These are phyloP conservation scores for Sardinella longiceps DNA, from an alignment of 2,797 vertebrate genomes.

Conservation along the genomic window DNA sequence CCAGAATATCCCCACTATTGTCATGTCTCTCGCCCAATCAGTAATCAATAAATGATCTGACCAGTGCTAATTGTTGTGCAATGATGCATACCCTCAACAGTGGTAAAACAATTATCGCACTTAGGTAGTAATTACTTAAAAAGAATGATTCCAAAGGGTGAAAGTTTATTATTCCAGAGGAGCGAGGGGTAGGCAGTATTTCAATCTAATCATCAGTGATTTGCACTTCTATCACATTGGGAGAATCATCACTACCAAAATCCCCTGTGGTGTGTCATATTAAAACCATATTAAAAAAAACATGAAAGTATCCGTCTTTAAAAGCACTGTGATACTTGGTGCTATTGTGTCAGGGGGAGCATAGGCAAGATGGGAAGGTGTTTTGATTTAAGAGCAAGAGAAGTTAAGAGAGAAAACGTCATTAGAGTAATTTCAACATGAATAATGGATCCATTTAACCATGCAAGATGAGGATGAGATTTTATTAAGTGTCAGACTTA, in stretches of 20 bases:
- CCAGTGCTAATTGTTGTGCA: too few relatives aligned
- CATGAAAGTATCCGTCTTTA: not conserved
- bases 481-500: constrained; percentile 8
- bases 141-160: too few relatives aligned
- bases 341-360: not conserved
- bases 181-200: not conserved
- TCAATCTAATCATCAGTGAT: not conserved
- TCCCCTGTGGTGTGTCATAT: not conserved
- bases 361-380: not conserved
- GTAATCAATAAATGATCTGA: too few relatives aligned
- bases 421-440: not conserved
- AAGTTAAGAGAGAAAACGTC: not conserved
- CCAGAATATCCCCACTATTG: too few relatives aligned
- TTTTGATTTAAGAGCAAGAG: not conserved
- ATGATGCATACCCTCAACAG: too few relatives aligned
- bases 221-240: not conserved
- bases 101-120: too few relatives aligned
- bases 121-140: not conserved
- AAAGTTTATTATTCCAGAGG: not conserved
- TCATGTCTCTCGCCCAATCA: too few relatives aligned
- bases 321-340: not conserved
- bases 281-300: not conserved
- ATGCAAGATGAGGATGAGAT: not conserved
- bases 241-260: not conserved
- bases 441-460: not conserved